Conservation (phyloP, 2,888 invertebrate species). For the Agelastica alni region DNA sequence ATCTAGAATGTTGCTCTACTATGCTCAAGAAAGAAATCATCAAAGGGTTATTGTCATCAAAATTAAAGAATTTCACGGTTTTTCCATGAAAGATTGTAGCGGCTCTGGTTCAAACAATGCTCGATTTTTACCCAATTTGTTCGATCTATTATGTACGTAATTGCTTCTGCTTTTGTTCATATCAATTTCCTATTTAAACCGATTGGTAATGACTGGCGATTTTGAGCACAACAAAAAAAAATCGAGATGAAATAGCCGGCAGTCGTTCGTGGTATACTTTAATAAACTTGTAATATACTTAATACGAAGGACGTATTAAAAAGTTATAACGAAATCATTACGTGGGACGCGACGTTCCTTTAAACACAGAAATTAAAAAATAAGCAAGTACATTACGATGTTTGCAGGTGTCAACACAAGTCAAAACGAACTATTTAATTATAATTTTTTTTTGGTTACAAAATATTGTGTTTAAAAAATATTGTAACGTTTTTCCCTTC, state of each 20-base stretch:
- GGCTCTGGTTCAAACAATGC: conserved; percentile 38
- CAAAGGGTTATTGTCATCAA: conserved; percentile 33
- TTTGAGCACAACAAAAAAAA: conserved; percentile 9
- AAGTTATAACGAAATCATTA: no score
- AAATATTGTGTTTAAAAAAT: no score
- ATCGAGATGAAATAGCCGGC: conserved; percentile 2
- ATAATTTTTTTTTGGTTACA: no score
- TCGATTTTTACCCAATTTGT: conserved; percentile 38
- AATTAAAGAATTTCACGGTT: conserved; percentile 38
- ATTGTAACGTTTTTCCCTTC: no score
- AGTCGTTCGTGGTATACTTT: background rate
- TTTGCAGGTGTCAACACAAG: no score
- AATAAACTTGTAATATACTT: background rate
- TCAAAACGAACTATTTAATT: no score
- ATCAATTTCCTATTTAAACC: conserved; percentile 34
- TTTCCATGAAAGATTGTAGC: conserved; percentile 30
- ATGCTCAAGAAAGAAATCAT: conserved; percentile 4
- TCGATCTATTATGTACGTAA: conserved; percentile 35
- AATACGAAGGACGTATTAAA: no score
- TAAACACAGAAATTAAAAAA: no score
- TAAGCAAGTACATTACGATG: no score
- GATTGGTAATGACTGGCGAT: conserved; percentile 24
- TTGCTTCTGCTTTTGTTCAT: conserved; percentile 37
- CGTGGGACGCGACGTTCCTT: no score
- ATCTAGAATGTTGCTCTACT: conserved; percentile 11